Evolutionary conservation across 2,888 invertebrate genomes (phyloP), one percentile per base, ranked within the genome.

Genomic region (Boloria selene): DNA sequence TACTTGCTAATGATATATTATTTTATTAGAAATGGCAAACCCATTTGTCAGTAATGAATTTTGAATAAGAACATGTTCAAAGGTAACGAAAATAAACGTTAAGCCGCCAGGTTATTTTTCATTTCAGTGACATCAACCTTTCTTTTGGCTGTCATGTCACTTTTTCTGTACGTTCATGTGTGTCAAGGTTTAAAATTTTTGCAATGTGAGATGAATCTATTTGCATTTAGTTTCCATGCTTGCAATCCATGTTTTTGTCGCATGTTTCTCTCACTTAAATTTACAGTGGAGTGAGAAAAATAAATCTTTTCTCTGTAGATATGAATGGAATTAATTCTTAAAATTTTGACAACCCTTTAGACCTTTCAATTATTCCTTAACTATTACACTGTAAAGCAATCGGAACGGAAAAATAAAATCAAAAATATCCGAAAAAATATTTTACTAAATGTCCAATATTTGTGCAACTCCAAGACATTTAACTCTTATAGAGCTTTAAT

Each of bases 31-130:
- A 38, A 7, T 7, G 26, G 10, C 10, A 59, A 6, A 59, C 1
- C 16, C 17, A 31, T 17, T 18, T 50, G 10, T 49, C 17, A 31
- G 31, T 58, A 49, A 10, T 10, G 42, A 51, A 47, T 47, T 59
- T 47, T 53, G 16, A 45, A 44, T 38, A 3, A 52, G 31, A 59
- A 59, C 47, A 64, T n/a, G 4, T 45, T 67, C 17, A 66, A 66
- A 59, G 52, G 22, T 62, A 62, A 47, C 53, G 4, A 67, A 67
- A 62, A 54, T 62, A 63, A 52, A 54, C 31, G 58, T 59, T 53
- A 17, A 54, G 53, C 14, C 17, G 55, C 38, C 49, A 56, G 42
- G 31, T 16, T 59, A 58, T 64, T 58, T 59, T 56, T 51, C 63
- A 63, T 49, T 18, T n/a, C 64, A 47, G 26, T 59, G 58, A 53